These are phyloP conservation scores for Andricus grossulariae DNA, from an alignment of 1,140 invertebrate genomes.

Conservation along the genomic window DNA sequence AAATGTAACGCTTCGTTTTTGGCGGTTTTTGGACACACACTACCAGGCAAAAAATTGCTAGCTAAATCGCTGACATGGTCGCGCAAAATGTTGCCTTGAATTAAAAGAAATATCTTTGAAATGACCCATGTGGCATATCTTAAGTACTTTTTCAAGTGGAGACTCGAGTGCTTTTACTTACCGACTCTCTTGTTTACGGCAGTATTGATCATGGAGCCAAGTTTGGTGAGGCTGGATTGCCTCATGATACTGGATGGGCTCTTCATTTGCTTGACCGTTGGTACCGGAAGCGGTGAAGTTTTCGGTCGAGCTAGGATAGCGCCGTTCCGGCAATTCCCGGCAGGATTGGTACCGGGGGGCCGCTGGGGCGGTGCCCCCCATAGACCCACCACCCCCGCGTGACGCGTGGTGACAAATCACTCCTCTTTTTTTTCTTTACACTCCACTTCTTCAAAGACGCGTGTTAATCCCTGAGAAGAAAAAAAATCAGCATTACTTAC, in stretches of 20 bases:
- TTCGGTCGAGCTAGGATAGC: constrained; percentile 61
- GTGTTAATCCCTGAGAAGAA: constrained; percentile 47
- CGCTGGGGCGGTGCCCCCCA: constrained; percentile 74
- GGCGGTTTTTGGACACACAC: too few relatives aligned
- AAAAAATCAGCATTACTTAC: constrained; percentile 14
- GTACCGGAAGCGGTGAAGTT: constrained; percentile 55
- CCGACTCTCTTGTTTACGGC: constrained; percentile 78
- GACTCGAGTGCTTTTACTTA: constrained; percentile 46
- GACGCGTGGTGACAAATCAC: constrained; percentile 70
- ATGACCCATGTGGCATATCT: too few relatives aligned
- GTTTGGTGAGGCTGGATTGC: constrained; percentile 81
- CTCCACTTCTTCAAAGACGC: constrained; percentile 37
- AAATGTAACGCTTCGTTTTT: too few relatives aligned
- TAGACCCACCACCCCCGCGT: constrained; percentile 75
- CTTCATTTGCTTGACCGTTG: constrained; percentile 71
- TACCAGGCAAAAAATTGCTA: too few relatives aligned
- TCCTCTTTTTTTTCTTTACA: constrained; percentile 42
- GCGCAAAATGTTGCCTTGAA: too few relatives aligned
- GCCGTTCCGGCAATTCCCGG: constrained; percentile 67
- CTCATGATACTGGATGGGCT: constrained; percentile 78
- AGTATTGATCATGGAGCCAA: constrained; percentile 81
- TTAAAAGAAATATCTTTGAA: too few relatives aligned
- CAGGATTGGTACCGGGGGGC: constrained; percentile 67
- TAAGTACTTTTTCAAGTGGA: not conserved
- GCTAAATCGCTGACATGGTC: too few relatives aligned